Percentiles rank a stretch among this genome's conserved stretches.
Conservation (phyloP, 2,113 vertebrate genomes). For the Caretta caretta region DNA sequence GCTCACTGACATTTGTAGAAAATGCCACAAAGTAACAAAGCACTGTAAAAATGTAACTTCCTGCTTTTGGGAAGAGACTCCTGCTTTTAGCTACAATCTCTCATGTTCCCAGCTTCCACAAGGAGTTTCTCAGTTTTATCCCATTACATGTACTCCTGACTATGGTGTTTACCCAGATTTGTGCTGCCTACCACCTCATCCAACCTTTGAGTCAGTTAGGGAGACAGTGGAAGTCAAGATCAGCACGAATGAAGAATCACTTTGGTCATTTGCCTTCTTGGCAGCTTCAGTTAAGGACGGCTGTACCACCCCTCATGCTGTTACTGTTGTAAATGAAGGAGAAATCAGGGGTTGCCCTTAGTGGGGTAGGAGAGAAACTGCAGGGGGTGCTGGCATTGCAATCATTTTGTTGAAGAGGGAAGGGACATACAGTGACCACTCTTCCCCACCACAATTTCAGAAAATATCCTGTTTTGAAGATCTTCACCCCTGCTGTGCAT, state of each 20-base stretch:
- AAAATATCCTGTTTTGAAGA: not conserved
- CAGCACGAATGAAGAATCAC: not conserved
- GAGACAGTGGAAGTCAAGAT: not conserved
- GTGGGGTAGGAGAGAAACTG: not conserved
- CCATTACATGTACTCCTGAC: not conserved
- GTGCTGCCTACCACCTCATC: not conserved
- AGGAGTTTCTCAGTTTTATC: not conserved
- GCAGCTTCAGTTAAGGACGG: not conserved
- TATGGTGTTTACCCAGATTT: not conserved
- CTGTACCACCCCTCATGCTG: not conserved
- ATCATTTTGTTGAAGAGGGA: not conserved
- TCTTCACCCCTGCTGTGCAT: not conserved
- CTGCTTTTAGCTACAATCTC: not conserved
- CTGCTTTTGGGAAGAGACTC: not conserved
- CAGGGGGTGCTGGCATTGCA: not conserved
- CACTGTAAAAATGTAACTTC: not conserved
- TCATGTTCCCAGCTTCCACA: not conserved
- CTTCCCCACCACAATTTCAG: not conserved
- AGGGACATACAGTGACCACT: not conserved
- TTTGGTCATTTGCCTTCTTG: not conserved
- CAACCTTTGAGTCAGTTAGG: not conserved
- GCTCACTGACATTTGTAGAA: not conserved
- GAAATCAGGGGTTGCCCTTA: not conserved
- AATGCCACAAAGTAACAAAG: not conserved
- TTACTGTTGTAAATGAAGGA: accelerated